phyloP scores from a whole-genome alignment of 2,797 vertebrate species.

The Phalanger gymnotis region DNA sequence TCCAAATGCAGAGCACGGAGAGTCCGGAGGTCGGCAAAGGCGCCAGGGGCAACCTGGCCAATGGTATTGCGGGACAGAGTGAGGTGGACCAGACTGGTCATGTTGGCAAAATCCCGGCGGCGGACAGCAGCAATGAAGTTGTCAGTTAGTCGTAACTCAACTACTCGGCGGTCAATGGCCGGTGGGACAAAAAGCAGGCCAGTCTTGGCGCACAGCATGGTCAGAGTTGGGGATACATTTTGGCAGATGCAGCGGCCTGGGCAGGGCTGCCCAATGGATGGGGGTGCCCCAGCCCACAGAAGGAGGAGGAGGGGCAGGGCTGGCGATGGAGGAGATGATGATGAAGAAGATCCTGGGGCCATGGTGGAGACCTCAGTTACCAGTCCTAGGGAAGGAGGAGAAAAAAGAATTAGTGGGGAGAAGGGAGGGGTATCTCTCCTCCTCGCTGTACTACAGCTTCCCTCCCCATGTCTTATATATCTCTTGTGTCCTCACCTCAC shows the following conservation, averaged over 20 bases:
- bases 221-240: conserved; percentile 93
- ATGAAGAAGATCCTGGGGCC: conserved; percentile 83
- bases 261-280: conserved; percentile 89
- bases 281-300: conserved; percentile 87
- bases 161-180: conserved; percentile 94
- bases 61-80: conserved; percentile 97
- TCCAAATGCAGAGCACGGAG: conserved; percentile 95
- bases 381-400: not conserved
- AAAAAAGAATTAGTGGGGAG: not conserved
- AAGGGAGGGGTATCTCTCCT: not conserved
- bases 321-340: conserved; percentile 63
- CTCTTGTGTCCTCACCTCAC: not conserved
- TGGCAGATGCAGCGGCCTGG: conserved; percentile 97
- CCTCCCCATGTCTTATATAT: not conserved
- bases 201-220: conserved; percentile 95
- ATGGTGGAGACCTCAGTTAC: conserved; percentile 60
- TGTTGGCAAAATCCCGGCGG: conserved; percentile 95
- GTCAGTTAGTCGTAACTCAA: conserved; percentile 95
- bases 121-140: conserved; percentile 97
- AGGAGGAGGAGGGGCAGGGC: conserved; percentile 88
- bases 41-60: conserved; percentile 92
- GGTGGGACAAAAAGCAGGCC: conserved; percentile 96
- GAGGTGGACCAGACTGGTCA: conserved; percentile 97
- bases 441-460: not conserved
- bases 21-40: conserved; percentile 91